These are phyloP conservation scores for Euborellia annulipes DNA, from an alignment of 1,140 invertebrate genomes.

Conservation along the genomic window DNA sequence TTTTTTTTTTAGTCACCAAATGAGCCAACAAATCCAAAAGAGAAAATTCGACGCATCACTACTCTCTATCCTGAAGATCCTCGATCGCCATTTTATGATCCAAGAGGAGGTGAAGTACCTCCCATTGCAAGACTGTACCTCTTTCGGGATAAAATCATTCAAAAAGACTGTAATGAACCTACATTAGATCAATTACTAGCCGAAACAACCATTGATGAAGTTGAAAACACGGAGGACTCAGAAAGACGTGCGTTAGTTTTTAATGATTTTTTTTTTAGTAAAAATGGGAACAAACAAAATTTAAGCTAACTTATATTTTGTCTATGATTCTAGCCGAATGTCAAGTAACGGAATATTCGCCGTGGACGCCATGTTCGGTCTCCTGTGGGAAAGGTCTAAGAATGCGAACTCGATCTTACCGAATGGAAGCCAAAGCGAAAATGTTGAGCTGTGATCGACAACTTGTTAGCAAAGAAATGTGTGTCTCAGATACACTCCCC, in stretches of 20 bases:
- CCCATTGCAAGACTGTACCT: constrained; percentile 66
- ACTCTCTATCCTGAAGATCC: constrained; percentile 73
- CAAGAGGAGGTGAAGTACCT: constrained; percentile 49
- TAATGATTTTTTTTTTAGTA: neutral
- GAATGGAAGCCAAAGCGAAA: constrained; percentile 56
- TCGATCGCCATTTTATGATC: constrained; percentile 81
- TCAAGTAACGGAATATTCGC: constrained; percentile 50
- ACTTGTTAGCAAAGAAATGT: constrained; percentile 75
- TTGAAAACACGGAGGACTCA: constrained; percentile 56
- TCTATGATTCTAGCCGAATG: constrained; percentile 47
- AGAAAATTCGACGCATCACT: constrained; percentile 78
- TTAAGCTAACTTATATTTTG: neutral
- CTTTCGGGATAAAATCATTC: constrained; percentile 51
- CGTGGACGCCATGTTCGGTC: constrained; percentile 69
- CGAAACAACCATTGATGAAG: constrained; percentile 39
- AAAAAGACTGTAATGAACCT: constrained; percentile 50
- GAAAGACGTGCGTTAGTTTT: constrained; percentile 42
- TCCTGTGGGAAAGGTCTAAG: constrained; percentile 75
- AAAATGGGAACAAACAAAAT: neutral
- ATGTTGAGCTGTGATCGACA: constrained; percentile 66
- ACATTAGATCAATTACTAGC: constrained; percentile 33
- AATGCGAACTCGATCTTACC: constrained; percentile 57
- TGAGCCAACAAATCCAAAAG: constrained; percentile 65
- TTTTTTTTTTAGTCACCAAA: constrained; percentile 54
- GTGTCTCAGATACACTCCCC: constrained; percentile 43